Base-by-base conservation (phyloP, 2,113 vertebrate species). In the Telmatochromis sp. region DNA sequence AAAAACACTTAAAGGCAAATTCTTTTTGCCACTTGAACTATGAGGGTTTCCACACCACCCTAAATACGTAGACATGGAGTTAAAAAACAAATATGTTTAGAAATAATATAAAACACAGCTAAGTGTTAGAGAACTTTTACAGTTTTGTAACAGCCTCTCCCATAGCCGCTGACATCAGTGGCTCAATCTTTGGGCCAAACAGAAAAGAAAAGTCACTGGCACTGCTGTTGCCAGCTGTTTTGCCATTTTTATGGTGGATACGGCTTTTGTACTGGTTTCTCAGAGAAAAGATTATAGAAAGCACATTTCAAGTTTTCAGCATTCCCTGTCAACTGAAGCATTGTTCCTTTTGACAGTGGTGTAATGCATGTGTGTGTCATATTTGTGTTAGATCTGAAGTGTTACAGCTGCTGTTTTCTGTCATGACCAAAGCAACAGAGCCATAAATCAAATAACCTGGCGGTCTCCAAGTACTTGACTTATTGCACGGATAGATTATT, bases 371-470 rank as follows among this genome's bases (percentile, higher is more conserved):
- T 80, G 51, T 79, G 78, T 80, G 21, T 84, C 23, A 50, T 63
- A 23, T 84, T 63, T 13, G 7, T 47, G 8, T 81, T n/a, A 19
- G 9, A 21, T 85, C 21, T 7, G 8, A 28, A 83, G 35, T 80
- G 79, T 89, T 60, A 51, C 87, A 65, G 23, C 80, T 87, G 86
- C 83, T 81, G 81, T 86, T 91, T 89, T 81, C 31, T 89, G 47
- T 84, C 86, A 71, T 7, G 47, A 40, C 81, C 53, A 58, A 51
- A 89, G 51, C 53, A 86, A 50, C 71, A 19, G 31, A 81, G 80
- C n/a, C 57, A 81, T 92, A 84, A 88, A 90, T 91, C 79, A 88
- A 86, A 91, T 12, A 79, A 82, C 60, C 11, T 82, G 81, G 58
- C 83, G 88, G 85, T 86, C 31, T 58, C 28, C 10, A 42, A 86